Conservation (phyloP, 2,113 vertebrate species). For the Misgurnus mizolepis region DNA sequence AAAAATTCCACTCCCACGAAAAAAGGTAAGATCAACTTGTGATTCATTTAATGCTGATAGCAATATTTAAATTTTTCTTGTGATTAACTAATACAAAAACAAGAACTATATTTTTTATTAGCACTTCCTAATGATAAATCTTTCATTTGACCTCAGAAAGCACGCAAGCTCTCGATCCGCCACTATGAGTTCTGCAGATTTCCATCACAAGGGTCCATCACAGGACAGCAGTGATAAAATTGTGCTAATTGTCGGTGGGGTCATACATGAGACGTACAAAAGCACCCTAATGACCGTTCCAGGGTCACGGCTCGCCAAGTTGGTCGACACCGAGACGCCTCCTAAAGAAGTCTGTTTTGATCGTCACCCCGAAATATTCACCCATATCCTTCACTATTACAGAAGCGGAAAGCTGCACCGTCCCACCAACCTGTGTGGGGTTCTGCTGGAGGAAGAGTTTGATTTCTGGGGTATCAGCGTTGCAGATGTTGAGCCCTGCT, state of each 20-base stretch:
- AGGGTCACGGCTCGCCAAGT: conserved; percentile 91
- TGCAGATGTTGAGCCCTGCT: conserved; percentile 97
- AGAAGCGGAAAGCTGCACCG: conserved; percentile 96
- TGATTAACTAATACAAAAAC: not conserved
- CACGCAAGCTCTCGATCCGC: not conserved
- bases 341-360: conserved; percentile 91
- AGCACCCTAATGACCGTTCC: conserved; percentile 93
- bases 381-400: conserved; percentile 97
- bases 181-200: conserved; percentile 2
- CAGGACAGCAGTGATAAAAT: conserved; percentile 79
- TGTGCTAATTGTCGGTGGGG: conserved; percentile 93
- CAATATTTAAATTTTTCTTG: too few relatives aligned
- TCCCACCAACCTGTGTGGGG: conserved; percentile 92
- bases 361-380: conserved; percentile 93
- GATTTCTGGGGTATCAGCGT: conserved; percentile 96
- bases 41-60: not conserved
- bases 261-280: conserved; percentile 94
- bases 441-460: conserved; percentile 96
- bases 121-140: not conserved
- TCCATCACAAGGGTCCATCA: not conserved
- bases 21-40: conserved; percentile 17
- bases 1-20: too few relatives aligned
- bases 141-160: not conserved
- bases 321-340: conserved; percentile 82
- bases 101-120: too few relatives aligned